phyloP scores from a whole-genome alignment of 1,140 invertebrate species.

The Antheraea mylitta region DNA sequence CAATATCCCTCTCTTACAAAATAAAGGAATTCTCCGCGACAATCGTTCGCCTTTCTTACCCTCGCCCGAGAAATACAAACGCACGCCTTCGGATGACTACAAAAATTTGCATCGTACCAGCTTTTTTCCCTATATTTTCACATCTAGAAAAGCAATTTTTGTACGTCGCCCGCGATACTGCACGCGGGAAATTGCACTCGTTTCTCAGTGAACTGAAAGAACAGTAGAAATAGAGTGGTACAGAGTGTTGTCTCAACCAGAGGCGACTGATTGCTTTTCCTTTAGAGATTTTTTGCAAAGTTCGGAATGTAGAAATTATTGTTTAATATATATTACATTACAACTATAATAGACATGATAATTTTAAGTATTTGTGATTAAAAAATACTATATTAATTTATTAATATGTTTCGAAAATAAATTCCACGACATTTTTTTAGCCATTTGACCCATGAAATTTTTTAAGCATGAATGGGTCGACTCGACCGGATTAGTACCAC shows the following conservation, averaged over 20 bases:
- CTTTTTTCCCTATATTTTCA: constrained; percentile 71
- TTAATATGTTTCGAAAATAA: too few species aligned
- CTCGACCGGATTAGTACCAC: too few species aligned
- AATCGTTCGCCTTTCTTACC: constrained; percentile 72
- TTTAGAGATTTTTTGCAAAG: not conserved
- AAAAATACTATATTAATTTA: too few species aligned
- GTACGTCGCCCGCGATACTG: constrained; percentile 71
- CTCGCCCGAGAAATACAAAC: constrained; percentile 73
- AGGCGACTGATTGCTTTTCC: constrained; percentile 62
- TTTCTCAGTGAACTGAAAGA: constrained; percentile 48
- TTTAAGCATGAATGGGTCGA: too few species aligned
- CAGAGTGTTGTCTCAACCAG: constrained; percentile 52
- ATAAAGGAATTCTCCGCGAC: constrained; percentile 70
- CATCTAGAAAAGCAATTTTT: constrained; percentile 77
- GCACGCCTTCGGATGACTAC: constrained; percentile 75
- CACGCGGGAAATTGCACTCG: constrained; percentile 73
- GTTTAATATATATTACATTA: not conserved
- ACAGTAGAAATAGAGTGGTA: constrained; percentile 60
- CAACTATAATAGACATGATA: too few species aligned
- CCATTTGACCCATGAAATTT: too few species aligned
- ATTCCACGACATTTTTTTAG: too few species aligned
- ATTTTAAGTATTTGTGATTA: too few species aligned
- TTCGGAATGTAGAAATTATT: not conserved
- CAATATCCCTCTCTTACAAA: constrained; percentile 74
- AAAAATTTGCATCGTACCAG: constrained; percentile 72